These are phyloP conservation scores for Orcinus orca DNA, from an alignment of 2,113 vertebrate species.

Conservation along the genomic window DNA sequence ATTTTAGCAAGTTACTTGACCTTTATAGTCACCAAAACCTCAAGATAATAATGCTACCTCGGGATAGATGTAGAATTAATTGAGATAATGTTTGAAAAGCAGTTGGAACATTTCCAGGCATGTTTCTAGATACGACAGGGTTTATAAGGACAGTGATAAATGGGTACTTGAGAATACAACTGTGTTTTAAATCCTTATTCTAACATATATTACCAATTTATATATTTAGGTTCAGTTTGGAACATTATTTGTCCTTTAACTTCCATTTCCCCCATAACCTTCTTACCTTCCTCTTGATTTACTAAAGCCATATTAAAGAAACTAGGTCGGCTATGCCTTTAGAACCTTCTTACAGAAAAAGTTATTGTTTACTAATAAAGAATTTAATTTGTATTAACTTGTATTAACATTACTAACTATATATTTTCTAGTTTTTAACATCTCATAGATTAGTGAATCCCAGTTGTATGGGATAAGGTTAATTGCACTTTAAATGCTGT, in stretches of 20 bases:
- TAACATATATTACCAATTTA: neutral
- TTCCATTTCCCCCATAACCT: neutral
- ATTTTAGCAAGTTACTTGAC: constrained; percentile 61
- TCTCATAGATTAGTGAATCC: neutral
- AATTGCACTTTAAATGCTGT: neutral
- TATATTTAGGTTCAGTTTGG: neutral
- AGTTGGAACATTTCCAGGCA: neutral
- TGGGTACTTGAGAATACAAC: neutral
- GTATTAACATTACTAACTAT: neutral
- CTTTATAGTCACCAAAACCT: constrained; percentile 32
- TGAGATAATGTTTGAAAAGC: constrained; percentile 43
- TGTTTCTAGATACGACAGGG: constrained; percentile 11
- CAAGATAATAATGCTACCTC: constrained; percentile 12
- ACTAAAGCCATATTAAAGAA: neutral
- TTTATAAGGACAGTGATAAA: constrained; percentile 23
- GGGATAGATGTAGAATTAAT: constrained; percentile 47
- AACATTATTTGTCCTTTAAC: neutral
- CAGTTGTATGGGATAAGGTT: neutral
- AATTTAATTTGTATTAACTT: neutral
- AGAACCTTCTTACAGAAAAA: neutral
- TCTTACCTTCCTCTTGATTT: neutral
- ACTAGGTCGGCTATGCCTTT: neutral
- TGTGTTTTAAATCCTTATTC: constrained; percentile 3
- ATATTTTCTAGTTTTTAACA: neutral
- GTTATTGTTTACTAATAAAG: neutral